These are phyloP conservation scores for Bellardia pandia DNA, from an alignment of 2,888 invertebrate species.

Conservation along the genomic window DNA sequence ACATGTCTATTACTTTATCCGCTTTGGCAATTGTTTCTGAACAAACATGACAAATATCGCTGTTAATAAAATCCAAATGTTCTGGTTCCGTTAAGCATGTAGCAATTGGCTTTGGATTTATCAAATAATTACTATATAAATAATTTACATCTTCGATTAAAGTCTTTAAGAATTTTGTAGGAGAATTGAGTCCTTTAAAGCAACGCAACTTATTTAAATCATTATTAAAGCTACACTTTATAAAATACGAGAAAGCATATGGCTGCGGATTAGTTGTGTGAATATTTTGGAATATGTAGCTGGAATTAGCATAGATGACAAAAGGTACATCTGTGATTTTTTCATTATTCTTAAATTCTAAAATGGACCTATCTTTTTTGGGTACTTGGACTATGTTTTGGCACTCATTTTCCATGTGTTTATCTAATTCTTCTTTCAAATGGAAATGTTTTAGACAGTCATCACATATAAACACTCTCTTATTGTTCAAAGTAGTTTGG, in stretches of 20 bases:
- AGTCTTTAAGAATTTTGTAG: background rate
- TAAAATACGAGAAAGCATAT: constrained; percentile 18
- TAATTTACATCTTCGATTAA: constrained; percentile 20
- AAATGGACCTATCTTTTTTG: background rate
- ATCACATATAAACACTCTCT: background rate
- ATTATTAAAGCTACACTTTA: constrained; percentile 37
- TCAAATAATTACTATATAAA: constrained; percentile 1
- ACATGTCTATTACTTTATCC: constrained; percentile 40
- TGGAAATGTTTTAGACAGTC: constrained; percentile 19
- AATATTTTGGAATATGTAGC: background rate
- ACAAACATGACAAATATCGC: constrained; percentile 25
- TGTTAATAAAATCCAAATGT: background rate
- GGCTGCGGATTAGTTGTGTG: background rate
- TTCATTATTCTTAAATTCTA: constrained; percentile 20
- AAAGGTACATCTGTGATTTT: constrained; percentile 33
- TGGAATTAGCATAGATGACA: constrained; percentile 17
- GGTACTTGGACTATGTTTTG: background rate
- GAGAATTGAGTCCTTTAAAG: constrained; percentile 2
- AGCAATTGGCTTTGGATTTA: background rate
- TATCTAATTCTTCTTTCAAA: background rate
- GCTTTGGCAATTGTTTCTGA: background rate
- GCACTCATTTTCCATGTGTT: background rate
- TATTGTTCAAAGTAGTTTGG: background rate
- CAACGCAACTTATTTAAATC: background rate
- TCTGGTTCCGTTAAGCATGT: constrained; percentile 3